Percentiles rank a stretch among this genome's conserved stretches.
These are phyloP conservation scores for Diarsia rubi DNA, from an alignment of 2,888 invertebrate species.

Conservation along the genomic window DNA sequence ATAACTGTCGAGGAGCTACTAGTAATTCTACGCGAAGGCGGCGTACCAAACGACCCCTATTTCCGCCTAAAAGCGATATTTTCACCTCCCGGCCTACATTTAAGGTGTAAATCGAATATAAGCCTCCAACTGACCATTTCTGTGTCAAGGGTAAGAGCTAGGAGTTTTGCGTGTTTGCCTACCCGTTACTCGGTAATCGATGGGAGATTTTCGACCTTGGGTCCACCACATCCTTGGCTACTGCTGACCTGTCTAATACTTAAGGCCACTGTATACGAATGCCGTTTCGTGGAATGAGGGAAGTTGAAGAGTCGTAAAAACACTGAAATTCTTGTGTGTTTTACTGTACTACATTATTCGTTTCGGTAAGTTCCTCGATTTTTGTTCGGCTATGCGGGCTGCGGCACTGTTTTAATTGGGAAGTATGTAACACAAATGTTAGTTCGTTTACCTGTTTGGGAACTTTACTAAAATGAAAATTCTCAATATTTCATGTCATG, in stretches of 20 bases:
- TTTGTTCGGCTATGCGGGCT: constrained; percentile 52
- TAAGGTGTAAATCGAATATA: constrained; percentile 76
- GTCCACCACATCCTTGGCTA: constrained; percentile 83
- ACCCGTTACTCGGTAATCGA: constrained; percentile 82
- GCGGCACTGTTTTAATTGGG: constrained; percentile 54
- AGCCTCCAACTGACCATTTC: constrained; percentile 80
- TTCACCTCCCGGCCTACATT: constrained; percentile 80
- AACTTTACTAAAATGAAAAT: constrained; percentile 28
- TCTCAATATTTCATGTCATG: not conserved
- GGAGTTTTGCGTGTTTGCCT: constrained; percentile 87
- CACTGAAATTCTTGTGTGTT: constrained; percentile 53
- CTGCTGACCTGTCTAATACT: constrained; percentile 82
- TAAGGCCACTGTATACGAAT: constrained; percentile 70
- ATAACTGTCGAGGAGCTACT: constrained; percentile 33
- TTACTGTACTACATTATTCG: constrained; percentile 45
- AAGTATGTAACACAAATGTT: constrained; percentile 48
- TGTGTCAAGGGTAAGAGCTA: constrained; percentile 88
- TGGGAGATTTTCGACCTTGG: constrained; percentile 89
- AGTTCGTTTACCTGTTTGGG: constrained; percentile 25
- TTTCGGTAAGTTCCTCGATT: constrained; percentile 46
- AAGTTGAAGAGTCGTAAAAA: constrained; percentile 51
- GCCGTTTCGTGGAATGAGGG: constrained; percentile 53
- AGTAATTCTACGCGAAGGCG: constrained; percentile 58
- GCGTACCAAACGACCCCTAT: constrained; percentile 67
- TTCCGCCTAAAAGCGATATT: constrained; percentile 77